Base-by-base conservation (phyloP, 2,797 vertebrate genomes). In the Tiaroga cobitis region DNA sequence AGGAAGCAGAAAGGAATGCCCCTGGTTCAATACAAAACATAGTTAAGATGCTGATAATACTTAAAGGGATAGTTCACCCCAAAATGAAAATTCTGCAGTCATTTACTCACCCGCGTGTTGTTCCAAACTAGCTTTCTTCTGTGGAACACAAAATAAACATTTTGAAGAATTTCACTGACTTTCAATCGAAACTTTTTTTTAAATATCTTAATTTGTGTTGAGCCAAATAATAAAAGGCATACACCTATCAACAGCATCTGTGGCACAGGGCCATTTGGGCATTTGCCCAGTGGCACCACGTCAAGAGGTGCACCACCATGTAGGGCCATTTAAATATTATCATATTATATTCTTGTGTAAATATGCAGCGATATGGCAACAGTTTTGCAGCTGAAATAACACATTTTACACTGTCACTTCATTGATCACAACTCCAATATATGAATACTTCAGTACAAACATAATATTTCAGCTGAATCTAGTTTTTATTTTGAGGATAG, bases 181-280 rank as follows among this genome's bases (percentile, higher is more conserved):
- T 29, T 29, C 41, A 18, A 46, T 49, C 4, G 10, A 46, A 29
- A 13, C 0, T 16, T 46, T 16, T 15, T 46, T 46, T 46, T 16
- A 46, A 46, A 46, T 46, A 46, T 46, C 46, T 16, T 46, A 15
- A 46, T 46, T 34, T 75, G 19, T 74, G 19, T 54, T 51, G 29
- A 3, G 13, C 19, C 11, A 19, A 13, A n/a, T 21, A 54, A 24
- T n/a, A 21, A 59, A 77, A 39, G 24, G 5, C 8, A 21, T 1
- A 16, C 9, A 21, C 46, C 46, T 69, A 19, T 70, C 13, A 70
- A 70, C 49, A 70, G 46, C 21, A 39, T 81, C 34, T 69, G 65
- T 70, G 49, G 67, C 80, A 54, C 67, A 70, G 5, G 21, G 67
- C 46, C 80, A 56, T 81, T 70, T 81, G 49, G 24, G 16, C 29